These are phyloP conservation scores for Thalassophryne amazonica DNA, from an alignment of 2,797 vertebrate species.

Conservation along the genomic window DNA sequence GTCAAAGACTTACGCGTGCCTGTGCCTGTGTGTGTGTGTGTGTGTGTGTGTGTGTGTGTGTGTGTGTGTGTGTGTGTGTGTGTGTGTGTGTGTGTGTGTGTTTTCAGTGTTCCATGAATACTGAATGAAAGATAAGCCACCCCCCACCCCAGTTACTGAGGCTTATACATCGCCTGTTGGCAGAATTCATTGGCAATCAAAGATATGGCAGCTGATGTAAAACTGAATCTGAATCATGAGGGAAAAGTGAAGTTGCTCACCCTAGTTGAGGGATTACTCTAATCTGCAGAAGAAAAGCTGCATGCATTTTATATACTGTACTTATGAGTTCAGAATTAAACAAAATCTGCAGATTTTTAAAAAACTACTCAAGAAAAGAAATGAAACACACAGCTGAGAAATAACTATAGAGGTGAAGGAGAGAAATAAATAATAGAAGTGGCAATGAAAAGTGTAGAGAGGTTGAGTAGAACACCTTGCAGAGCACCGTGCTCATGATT, in stretches of 20 bases:
- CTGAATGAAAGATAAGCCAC: slow-evolving; percentile 29
- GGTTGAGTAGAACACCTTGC: too few species aligned
- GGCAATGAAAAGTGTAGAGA: too few species aligned
- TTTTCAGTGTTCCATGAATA: slow-evolving; percentile 27
- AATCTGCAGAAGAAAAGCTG: neutral
- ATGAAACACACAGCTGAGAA: neutral
- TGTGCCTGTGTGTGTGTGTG: neutral
- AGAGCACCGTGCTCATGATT: too few species aligned
- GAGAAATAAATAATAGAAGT: neutral
- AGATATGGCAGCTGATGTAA: slow-evolving; percentile 13
- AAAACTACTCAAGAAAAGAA: too few species aligned
- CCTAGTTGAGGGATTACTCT: neutral
- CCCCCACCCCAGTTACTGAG: too few species aligned
- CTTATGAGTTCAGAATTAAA: neutral
- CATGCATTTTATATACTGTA: neutral
- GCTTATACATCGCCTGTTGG: neutral
- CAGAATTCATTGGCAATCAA: slow-evolving; percentile 15
- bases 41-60: neutral
- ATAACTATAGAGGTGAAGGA: neutral
- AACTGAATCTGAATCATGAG: slow-evolving; percentile 12
- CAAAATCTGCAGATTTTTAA: slow-evolving; percentile 1
- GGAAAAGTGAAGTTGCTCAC: neutral
- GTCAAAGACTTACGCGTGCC: slow-evolving; percentile 4
- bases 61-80: neutral
- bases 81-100: neutral